These are phyloP conservation scores for Brachyhypopomus gauderio DNA, from an alignment of 2,113 vertebrate genomes.

Conservation along the genomic window DNA sequence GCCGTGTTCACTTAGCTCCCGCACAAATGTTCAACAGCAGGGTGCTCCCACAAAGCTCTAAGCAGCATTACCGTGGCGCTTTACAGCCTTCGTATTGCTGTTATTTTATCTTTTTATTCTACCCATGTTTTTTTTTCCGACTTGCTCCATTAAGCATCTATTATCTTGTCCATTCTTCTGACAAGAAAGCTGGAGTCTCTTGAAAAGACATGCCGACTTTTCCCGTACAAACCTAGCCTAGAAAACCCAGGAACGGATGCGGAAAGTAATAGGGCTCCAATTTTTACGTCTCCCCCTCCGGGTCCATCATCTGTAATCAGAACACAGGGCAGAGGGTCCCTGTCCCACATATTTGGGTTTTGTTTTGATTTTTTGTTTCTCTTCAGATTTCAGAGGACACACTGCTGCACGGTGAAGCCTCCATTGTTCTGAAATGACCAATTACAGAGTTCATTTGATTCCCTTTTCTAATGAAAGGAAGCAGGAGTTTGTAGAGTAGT, in stretches of 20 bases:
- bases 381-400: background rate
- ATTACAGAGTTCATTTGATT: too few species aligned
- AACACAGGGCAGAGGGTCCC: background rate
- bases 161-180: slow-evolving; percentile 8
- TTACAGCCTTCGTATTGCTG: background rate
- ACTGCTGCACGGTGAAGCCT: background rate
- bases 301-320: background rate
- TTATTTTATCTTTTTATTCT: background rate
- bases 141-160: background rate
- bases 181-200: background rate
- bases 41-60: background rate
- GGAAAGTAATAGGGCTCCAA: background rate
- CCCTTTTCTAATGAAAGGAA: background rate
- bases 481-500: background rate
- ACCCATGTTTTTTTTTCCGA: slow-evolving; percentile 9
- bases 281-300: background rate
- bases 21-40: background rate
- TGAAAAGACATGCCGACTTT: background rate
- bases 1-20: background rate
- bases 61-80: background rate
- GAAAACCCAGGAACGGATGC: background rate
- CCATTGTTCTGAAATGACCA: background rate
- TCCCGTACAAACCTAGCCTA: background rate
- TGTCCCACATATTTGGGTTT: too few species aligned
- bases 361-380: too few species aligned